These are phyloP conservation scores for Sapajus apella DNA, from an alignment of 2,113 vertebrate genomes.

Conservation along the genomic window DNA sequence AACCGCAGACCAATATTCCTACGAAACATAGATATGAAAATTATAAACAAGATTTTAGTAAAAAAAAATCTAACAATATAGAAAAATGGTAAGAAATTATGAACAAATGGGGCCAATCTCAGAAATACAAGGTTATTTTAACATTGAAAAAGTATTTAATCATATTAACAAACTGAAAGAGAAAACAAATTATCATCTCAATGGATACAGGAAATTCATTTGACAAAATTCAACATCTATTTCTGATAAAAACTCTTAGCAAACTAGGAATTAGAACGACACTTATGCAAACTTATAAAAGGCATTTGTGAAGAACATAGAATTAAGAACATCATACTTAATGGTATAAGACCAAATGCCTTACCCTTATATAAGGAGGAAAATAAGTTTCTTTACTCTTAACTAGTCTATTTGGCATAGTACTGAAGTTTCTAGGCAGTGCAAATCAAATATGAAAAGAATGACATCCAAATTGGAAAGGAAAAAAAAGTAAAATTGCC, in stretches of 20 bases:
- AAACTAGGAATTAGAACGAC: not conserved
- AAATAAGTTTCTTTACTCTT: not conserved
- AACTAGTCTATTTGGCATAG: not conserved
- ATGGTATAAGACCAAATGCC: not conserved
- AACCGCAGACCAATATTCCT: not conserved
- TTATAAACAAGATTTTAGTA: not conserved
- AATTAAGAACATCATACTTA: not conserved
- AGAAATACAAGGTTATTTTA: not conserved
- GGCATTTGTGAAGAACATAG: not conserved
- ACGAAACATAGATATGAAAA: not conserved
- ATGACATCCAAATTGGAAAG: not conserved
- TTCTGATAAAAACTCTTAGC: not conserved
- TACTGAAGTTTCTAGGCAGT: not conserved
- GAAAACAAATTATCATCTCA: not conserved
- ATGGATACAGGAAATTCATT: not conserved
- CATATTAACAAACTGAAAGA: not conserved
- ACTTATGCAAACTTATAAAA: not conserved
- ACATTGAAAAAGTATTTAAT: not conserved
- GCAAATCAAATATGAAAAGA: not conserved
- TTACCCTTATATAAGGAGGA: not conserved
- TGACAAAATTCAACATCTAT: not conserved
- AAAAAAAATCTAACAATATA: not conserved
- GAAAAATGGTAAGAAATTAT: not conserved
- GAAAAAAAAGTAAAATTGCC: not conserved
- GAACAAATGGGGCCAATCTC: not conserved